Percentiles rank a stretch among this genome's conserved stretches.
Conservation (phyloP, 2,113 vertebrate species). For the Oryzias curvinotus region DNA sequence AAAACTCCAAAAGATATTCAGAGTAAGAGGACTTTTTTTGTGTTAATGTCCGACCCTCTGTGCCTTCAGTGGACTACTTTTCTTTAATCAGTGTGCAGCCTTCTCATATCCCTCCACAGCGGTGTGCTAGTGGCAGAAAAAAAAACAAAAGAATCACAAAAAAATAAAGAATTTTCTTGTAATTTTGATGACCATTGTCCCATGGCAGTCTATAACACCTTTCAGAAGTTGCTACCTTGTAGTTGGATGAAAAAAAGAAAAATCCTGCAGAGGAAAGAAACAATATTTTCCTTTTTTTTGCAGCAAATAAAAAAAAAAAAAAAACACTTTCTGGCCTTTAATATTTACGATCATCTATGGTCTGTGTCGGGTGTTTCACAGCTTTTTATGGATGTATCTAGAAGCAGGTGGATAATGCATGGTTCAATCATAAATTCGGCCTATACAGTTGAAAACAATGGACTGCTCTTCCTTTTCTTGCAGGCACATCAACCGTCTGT, state of each 20-base stretch:
- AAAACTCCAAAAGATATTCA: too few relatives aligned
- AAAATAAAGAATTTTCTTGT: too few relatives aligned
- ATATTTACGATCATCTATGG: slow-evolving; percentile 5
- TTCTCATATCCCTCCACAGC: too few relatives aligned
- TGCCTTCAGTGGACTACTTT: too few relatives aligned
- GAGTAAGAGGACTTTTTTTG: too few relatives aligned
- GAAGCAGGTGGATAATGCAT: not conserved
- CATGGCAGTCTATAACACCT: too few relatives aligned
- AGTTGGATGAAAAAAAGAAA: not conserved
- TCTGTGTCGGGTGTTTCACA: slow-evolving; percentile 5
- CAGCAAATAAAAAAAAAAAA: not conserved
- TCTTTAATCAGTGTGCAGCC: too few relatives aligned
- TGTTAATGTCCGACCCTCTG: too few relatives aligned
- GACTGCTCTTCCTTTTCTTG: slow-evolving; percentile 1
- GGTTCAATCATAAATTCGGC: slow-evolving; percentile 5
- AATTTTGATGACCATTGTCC: too few relatives aligned
- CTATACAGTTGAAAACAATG: slow-evolving; percentile 2
- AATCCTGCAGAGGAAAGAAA: not conserved
- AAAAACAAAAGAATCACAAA: too few relatives aligned
- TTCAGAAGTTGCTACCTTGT: too few relatives aligned
- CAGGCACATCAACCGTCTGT: slow-evolving; percentile 6
- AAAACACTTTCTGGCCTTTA: not conserved
- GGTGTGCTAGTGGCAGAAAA: too few relatives aligned
- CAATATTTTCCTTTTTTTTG: not conserved
- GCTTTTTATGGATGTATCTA: not conserved